phyloP scores from a whole-genome alignment of 2,888 invertebrate genomes.

The Monoplex corrugatus region DNA sequence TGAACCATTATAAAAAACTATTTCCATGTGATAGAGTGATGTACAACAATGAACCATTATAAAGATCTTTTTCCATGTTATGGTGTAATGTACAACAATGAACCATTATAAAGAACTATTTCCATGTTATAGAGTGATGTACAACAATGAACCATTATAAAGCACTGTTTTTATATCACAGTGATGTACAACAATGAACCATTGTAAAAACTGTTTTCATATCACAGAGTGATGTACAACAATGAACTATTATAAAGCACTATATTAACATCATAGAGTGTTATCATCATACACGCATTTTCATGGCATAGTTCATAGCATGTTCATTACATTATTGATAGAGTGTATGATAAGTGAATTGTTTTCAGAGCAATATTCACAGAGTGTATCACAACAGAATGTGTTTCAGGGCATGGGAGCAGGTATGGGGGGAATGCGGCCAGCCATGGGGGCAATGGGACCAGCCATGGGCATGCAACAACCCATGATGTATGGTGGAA shows the following conservation, averaged over 20 bases:
- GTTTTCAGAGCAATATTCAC: background rate
- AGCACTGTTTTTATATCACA: too few relatives aligned
- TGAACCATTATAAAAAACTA: too few relatives aligned
- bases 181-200: too few relatives aligned
- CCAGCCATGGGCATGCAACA: conserved; percentile 62
- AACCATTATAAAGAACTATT: too few relatives aligned
- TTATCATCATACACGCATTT: too few relatives aligned
- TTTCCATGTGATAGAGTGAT: too few relatives aligned
- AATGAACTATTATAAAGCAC: background rate
- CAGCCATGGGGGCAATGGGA: conserved; percentile 66
- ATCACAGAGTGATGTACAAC: background rate
- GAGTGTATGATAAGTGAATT: background rate
- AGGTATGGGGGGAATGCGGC: conserved; percentile 60
- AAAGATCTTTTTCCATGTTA: conserved; percentile 15
- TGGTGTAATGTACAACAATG: too few relatives aligned
- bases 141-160: too few relatives aligned
- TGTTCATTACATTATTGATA: background rate
- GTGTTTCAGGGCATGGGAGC: conserved; percentile 56
- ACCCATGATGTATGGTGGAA: conserved; percentile 56
- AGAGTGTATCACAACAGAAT: too few relatives aligned
- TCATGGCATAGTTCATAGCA: background rate
- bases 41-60: too few relatives aligned
- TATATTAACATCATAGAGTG: background rate
- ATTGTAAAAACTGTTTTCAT: too few relatives aligned
- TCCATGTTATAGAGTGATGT: too few relatives aligned